Percentiles rank a stretch among this genome's conserved stretches.
Conservation (phyloP, 2,113 vertebrate species). For the Rostratula benghalensis region DNA sequence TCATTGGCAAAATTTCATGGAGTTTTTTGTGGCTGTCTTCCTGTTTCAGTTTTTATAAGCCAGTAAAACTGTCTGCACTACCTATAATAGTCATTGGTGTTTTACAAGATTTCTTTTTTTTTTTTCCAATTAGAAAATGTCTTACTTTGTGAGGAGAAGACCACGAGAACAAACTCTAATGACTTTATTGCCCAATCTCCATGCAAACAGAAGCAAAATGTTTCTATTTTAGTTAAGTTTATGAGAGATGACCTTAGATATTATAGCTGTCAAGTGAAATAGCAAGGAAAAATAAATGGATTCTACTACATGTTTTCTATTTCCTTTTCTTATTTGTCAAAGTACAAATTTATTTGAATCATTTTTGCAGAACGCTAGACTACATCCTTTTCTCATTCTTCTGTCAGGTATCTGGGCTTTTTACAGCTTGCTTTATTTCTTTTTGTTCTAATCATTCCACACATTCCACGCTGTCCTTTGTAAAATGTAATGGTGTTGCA, state of each 20-base stretch:
- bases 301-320: not conserved
- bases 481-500: conserved; percentile 15
- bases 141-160: not conserved
- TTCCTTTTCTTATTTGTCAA: conserved; percentile 21
- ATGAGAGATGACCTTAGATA: not conserved
- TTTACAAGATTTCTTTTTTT: not conserved
- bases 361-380: not conserved
- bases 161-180: not conserved
- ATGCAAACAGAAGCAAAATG: not conserved
- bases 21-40: not conserved
- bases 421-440: conserved; percentile 10
- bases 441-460: conserved; percentile 36
- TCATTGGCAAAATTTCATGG: not conserved
- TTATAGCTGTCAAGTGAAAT: not conserved
- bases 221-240: not conserved
- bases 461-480: conserved; percentile 28
- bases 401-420: conserved; percentile 5
- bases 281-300: not conserved
- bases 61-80: not conserved
- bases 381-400: not conserved
- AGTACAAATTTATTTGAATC: conserved; percentile 42
- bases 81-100: not conserved
- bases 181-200: not conserved
- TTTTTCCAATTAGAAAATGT: not conserved
- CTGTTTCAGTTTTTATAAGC: conserved; percentile 12